Conservation (phyloP, 2,797 vertebrate species). For the Telmatherina bonti region DNA sequence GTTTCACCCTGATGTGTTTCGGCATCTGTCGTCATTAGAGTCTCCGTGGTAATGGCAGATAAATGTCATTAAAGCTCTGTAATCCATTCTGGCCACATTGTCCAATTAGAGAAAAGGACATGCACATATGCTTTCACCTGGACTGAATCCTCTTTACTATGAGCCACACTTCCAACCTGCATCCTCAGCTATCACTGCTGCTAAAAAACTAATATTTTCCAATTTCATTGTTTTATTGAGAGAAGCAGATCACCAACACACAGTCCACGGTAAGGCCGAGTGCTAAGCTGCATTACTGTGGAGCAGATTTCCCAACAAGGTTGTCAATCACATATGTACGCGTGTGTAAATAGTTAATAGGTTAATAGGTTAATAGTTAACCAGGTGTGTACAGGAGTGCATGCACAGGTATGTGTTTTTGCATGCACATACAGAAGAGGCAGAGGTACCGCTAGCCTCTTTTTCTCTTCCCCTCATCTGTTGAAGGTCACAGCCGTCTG, state of each 20-base stretch:
- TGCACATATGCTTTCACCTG: not conserved
- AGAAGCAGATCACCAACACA: not conserved
- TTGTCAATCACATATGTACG: constrained; percentile 42
- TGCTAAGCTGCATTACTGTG: constrained; percentile 58
- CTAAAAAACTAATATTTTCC: constrained; percentile 36
- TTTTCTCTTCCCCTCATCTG: constrained; percentile 12
- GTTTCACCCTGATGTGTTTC: constrained; percentile 39
- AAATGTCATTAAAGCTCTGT: constrained; percentile 1
- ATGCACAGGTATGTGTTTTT: constrained; percentile 1
- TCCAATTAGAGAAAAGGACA: constrained; percentile 1
- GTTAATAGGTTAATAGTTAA: constrained; percentile 15
- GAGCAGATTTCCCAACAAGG: constrained; percentile 24
- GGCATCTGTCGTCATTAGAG: constrained; percentile 11
- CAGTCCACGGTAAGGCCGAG: not conserved
- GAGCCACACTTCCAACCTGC: constrained; percentile 16
- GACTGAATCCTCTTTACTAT: constrained; percentile 43
- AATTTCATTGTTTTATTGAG: constrained; percentile 25
- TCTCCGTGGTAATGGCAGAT: no score
- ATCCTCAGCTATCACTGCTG: no score
- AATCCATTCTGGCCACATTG: constrained; percentile 14
- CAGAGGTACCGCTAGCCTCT: constrained; percentile 33
- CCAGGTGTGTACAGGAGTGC: constrained; percentile 10
- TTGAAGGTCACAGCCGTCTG: constrained; percentile 64
- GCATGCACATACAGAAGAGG: not conserved
- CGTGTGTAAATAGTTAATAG: constrained; percentile 25